Conservation (phyloP, 2,113 vertebrate species). For the Arvicanthis niloticus region DNA sequence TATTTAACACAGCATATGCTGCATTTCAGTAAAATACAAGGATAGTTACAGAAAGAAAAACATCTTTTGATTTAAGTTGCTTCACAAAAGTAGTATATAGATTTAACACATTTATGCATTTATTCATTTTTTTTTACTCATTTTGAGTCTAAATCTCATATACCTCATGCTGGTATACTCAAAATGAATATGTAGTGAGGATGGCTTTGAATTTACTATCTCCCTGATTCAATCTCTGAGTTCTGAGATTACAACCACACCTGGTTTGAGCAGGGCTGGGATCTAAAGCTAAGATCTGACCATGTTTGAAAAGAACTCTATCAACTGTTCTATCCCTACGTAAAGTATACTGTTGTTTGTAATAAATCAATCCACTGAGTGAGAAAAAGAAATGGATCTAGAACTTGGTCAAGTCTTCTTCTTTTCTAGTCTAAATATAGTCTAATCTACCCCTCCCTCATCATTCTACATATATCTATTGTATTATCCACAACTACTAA, state of each 20-base stretch:
- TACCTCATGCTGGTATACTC: neutral
- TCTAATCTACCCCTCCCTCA: neutral
- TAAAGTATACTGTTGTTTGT: neutral
- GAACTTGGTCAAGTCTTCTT: rapidly evolving
- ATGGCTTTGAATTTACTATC: neutral
- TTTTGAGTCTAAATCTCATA: neutral
- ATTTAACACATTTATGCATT: neutral
- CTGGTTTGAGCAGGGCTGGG: neutral
- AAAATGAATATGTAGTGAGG: neutral
- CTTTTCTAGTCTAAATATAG: neutral
- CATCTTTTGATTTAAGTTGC: neutral
- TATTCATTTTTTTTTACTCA: neutral
- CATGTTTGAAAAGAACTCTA: neutral
- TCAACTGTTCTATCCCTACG: neutral
- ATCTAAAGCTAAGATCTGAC: neutral
- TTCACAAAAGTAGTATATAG: neutral
- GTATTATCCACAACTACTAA: neutral
- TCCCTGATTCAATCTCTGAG: neutral
- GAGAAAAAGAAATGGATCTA: neutral
- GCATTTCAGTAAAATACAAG: conserved; percentile 13
- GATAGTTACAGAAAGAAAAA: neutral
- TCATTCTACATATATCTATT: neutral
- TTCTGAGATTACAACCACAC: neutral
- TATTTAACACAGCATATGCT: conserved; percentile 55
- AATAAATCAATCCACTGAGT: neutral